Evolutionary conservation across 2,113 vertebrate genomes (phyloP).

Genomic region (Sula dactylatra): DNA sequence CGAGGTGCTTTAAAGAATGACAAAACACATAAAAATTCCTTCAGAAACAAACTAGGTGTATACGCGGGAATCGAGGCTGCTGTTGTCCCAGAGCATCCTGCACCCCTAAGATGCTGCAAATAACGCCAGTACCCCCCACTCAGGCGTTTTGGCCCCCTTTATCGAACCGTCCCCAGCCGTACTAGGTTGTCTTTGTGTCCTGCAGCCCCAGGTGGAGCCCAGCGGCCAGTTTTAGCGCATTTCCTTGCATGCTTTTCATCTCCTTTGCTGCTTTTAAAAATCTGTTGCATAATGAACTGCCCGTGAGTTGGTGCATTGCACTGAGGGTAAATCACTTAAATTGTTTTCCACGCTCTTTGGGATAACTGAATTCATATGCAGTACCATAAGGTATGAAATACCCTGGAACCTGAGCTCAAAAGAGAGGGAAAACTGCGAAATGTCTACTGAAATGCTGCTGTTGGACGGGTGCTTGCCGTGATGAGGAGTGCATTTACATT

Average conservation of each 20-base stretch:
- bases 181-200: neutral
- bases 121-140: too few relatives aligned
- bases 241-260: neutral
- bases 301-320: neutral
- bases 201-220: neutral
- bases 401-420: neutral
- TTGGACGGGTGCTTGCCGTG: neutral
- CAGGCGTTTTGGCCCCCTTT: neutral
- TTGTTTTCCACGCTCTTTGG: neutral
- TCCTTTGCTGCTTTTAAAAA: neutral
- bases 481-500: neutral
- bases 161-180: accelerated
- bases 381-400: neutral
- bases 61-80: neutral
- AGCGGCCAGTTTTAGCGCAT: accelerated
- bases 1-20: neutral
- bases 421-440: neutral
- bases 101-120: neutral
- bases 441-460: neutral
- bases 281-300: neutral
- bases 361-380: neutral
- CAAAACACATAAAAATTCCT: accelerated
- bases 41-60: neutral
- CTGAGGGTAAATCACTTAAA: neutral
- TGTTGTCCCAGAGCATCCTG: neutral